A percentile compares a stretch with the other conserved stretches of the same genome.
These are phyloP conservation scores for Phrixothrix hirtus DNA, from an alignment of 2,888 invertebrate species.

Conservation along the genomic window DNA sequence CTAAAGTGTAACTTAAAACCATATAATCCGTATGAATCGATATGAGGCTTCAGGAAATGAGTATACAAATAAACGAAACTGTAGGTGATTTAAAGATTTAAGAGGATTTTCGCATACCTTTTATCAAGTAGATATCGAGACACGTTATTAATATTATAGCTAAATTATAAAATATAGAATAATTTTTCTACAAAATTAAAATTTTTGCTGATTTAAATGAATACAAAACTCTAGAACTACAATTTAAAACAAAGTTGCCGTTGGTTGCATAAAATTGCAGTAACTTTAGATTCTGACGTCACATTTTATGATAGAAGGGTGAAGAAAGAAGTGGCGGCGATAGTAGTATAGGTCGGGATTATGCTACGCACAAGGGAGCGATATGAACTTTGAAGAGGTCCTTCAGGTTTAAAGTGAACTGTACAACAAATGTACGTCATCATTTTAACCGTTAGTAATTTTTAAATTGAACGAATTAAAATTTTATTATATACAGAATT, in stretches of 20 bases:
- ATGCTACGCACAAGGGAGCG: constrained; percentile 25
- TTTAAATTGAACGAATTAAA: not conserved
- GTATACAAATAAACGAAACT: no score
- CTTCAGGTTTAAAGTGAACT: constrained; percentile 31
- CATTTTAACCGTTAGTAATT: constrained; percentile 16
- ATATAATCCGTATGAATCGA: no score
- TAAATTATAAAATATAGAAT: no score
- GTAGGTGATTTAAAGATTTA: no score
- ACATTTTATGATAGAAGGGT: constrained; percentile 14
- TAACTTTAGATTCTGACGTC: constrained; percentile 17
- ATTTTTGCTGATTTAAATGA: not conserved
- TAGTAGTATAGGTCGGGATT: constrained; percentile 37
- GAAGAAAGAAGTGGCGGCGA: constrained; percentile 22
- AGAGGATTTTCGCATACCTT: no score
- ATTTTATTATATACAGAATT: not conserved
- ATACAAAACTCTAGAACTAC: constrained; percentile 3
- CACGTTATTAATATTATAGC: no score
- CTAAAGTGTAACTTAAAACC: no score
- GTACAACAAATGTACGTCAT: constrained; percentile 33
- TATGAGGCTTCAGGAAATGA: no score
- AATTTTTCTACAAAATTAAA: not conserved
- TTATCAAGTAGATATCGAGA: no score
- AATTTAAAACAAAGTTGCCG: not conserved
- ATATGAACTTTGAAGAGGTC: constrained; percentile 23
- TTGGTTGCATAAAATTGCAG: constrained; percentile 12